A percentile compares a stretch with the other conserved stretches of the same genome.
phyloP scores from a whole-genome alignment of 2,113 vertebrate species.

The Ardeotis arabs region DNA sequence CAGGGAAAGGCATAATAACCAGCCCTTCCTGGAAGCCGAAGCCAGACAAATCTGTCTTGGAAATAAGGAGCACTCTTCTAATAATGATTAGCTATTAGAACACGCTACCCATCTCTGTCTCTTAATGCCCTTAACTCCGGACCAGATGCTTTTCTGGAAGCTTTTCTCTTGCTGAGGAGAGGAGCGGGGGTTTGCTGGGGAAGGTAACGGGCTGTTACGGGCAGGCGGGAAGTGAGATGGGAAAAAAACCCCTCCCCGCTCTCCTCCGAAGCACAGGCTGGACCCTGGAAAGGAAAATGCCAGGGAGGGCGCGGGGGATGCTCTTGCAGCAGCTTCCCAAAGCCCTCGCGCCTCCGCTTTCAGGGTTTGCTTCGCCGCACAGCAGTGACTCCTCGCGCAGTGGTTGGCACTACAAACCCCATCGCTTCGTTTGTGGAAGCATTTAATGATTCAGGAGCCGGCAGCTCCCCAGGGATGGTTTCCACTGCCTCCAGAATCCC shows the following conservation, averaged over 20 bases:
- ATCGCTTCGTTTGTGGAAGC: neutral
- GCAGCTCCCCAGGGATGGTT: constrained; percentile 8
- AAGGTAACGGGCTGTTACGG: neutral
- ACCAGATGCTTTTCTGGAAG: constrained; percentile 64
- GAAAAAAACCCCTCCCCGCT: neutral
- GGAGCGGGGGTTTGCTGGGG: neutral
- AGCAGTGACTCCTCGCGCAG: neutral
- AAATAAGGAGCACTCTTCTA: constrained; percentile 50
- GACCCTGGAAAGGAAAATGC: neutral
- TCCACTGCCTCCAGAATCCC: constrained; percentile 34
- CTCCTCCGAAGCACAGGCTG: neutral
- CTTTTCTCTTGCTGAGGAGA: constrained; percentile 3
- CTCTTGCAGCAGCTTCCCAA: neutral
- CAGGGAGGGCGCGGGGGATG: neutral
- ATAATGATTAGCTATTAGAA: constrained; percentile 66
- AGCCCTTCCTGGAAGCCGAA: constrained; percentile 53
- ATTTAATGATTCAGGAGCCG: constrained; percentile 39
- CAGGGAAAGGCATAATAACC: constrained; percentile 33
- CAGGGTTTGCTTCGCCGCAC: neutral
- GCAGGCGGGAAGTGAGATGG: neutral
- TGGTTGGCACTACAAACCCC: constrained; percentile 1
- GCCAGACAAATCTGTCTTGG: constrained; percentile 56
- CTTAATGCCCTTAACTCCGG: constrained; percentile 57
- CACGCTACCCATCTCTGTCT: constrained; percentile 46
- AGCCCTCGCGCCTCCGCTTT: neutral